Base-by-base conservation (phyloP, 2,113 vertebrate species). In the Chionomys nivalis region DNA sequence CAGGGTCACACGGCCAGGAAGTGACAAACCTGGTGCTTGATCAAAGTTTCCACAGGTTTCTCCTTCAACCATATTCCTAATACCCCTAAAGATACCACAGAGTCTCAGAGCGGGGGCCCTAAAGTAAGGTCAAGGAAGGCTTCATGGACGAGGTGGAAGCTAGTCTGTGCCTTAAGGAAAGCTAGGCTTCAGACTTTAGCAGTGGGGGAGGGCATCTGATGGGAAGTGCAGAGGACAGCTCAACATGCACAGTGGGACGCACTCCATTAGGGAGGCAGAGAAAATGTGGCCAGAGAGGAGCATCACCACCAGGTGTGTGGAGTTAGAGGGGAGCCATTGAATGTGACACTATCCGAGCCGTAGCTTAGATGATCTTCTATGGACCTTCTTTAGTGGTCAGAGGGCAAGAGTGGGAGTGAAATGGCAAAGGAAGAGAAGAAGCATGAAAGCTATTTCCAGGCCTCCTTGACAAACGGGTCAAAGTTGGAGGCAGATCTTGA, bases 21-120 rank as follows among this genome's bases (percentile, higher is more conserved):
- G 7, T 77, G n/a, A 70, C 16, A 8, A 83, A 73, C 49, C 9
- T 77, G 17, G 16, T 52, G 47, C 70, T 75, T 90, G 70, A 94
- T 76, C 44, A 70, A 36, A 96, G 87, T 58, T 79, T 81, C 3
- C 63, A 88, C 73, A 94, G 47, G 7, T 19, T 63, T 87, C 70
- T 39, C 16, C 33, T 76, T 86, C 72, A 78, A 42, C 39, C 3
- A 12, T 55, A 55, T 24, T 85, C 42, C 70, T 94, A 93, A 73
- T 26, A 21, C 1, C 7, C 58, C 42, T 44, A 19, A 52, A 94
- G 63, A 72, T 77, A 7, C 31, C n/a, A 66, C 0, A 11, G 16
- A 23, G 79, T 36, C 31, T 65, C 77, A 63, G 61, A 83, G 66
- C 17, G 79, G 26, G 24, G 49, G 26, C 72, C 85, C 63, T 72